Conservation (phyloP, 2,797 vertebrate species). For the Gadopsis marmoratus region DNA sequence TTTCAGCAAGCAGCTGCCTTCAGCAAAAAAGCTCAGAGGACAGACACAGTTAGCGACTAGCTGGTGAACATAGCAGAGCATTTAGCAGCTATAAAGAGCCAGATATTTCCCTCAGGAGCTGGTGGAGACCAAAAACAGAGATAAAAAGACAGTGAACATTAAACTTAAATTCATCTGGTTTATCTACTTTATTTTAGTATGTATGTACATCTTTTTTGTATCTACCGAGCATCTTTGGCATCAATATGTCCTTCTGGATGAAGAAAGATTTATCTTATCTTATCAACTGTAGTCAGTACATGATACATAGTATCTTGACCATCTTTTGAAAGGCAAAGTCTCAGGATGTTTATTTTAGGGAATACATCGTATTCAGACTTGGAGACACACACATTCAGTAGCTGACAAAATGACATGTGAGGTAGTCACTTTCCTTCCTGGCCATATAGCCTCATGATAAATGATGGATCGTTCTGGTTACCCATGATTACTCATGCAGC, state of each 20-base stretch:
- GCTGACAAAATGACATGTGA: constrained; percentile 42
- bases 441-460: constrained; percentile 48
- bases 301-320: neutral
- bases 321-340: neutral
- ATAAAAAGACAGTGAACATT: neutral
- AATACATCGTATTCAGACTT: neutral
- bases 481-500: constrained; percentile 60
- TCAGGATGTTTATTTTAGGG: constrained; percentile 9
- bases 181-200: neutral
- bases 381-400: neutral
- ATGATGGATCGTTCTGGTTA: constrained; percentile 63
- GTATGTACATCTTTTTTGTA: neutral
- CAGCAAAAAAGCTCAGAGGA: constrained; percentile 1
- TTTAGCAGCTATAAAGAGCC: neutral
- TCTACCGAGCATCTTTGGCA: too few relatives aligned
- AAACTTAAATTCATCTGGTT: neutral
- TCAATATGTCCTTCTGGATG: too few relatives aligned
- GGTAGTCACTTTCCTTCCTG: constrained; percentile 33
- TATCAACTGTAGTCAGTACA: too few relatives aligned
- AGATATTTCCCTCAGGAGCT: neutral
- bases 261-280: too few relatives aligned
- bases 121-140: neutral
- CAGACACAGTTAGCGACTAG: neutral
- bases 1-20: constrained; percentile 13
- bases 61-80: neutral